Evolutionary conservation across 2,888 invertebrate genomes (phyloP).

Genomic region (Ophion ellenae): DNA sequence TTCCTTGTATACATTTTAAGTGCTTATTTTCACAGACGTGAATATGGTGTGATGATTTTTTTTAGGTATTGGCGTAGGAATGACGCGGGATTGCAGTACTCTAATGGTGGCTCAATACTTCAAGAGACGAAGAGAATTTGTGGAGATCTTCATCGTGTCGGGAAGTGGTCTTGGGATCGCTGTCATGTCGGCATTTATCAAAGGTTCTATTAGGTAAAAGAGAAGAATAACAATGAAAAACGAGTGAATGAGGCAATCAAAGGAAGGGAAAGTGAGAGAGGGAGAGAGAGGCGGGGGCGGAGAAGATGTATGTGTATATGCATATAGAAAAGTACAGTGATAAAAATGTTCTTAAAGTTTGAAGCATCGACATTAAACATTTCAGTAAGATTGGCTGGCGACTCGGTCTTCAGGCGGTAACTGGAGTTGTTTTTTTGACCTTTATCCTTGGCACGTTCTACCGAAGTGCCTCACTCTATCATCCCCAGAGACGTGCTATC

Average conservation of each 20-base stretch:
- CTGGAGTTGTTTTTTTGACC: constrained; percentile 92
- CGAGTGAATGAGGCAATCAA: background rate
- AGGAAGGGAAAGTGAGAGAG: constrained; percentile 16
- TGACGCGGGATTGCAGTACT: constrained; percentile 93
- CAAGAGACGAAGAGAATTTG: constrained; percentile 92
- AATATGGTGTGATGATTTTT: background rate
- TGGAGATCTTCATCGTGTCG: constrained; percentile 94
- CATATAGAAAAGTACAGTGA: background rate
- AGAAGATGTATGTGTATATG: too few species aligned
- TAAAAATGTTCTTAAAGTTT: constrained; percentile 27
- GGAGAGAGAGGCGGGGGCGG: background rate
- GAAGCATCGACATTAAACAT: constrained; percentile 50
- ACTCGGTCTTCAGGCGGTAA: constrained; percentile 92
- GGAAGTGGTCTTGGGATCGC: constrained; percentile 94
- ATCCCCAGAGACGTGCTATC: constrained; percentile 94
- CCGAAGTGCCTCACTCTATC: constrained; percentile 94
- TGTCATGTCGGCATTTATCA: constrained; percentile 92
- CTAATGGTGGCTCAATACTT: constrained; percentile 96
- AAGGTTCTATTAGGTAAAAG: constrained; percentile 90
- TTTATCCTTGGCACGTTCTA: constrained; percentile 95
- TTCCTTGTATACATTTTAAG: background rate
- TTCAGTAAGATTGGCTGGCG: constrained; percentile 92
- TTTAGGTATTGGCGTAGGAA: constrained; percentile 91
- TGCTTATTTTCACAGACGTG: background rate
- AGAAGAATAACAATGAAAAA: background rate